Evolutionary conservation across 2,797 vertebrate species (phyloP).

Genomic region (Fundulus diaphanus): DNA sequence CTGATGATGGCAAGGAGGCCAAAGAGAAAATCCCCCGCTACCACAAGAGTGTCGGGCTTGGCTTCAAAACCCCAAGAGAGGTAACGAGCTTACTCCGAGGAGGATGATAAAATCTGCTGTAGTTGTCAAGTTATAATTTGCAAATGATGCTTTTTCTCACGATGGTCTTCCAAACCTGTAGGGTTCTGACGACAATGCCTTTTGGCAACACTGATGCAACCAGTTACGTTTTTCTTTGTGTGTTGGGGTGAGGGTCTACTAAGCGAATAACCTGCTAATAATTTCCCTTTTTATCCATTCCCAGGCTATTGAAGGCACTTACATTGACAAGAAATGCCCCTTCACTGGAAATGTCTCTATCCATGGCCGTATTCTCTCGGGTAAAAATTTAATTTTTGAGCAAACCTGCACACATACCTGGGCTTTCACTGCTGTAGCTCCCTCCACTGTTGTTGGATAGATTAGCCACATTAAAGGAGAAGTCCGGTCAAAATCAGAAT

Average conservation of each 20-base stretch:
- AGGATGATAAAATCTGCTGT: fast-evolving
- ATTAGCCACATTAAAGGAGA: no score
- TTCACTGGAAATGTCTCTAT: slow-evolving; percentile 96
- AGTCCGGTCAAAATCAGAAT: no score
- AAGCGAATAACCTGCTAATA: neutral
- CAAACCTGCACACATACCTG: neutral
- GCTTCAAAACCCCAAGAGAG: slow-evolving; percentile 98
- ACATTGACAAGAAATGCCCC: slow-evolving; percentile 97
- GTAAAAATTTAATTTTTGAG: slow-evolving; percentile 72
- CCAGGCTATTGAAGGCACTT: slow-evolving; percentile 93
- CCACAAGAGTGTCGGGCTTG: slow-evolving; percentile 91
- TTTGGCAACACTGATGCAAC: slow-evolving; percentile 80
- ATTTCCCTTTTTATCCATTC: neutral
- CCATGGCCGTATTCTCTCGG: slow-evolving; percentile 92
- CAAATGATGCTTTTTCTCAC: slow-evolving; percentile 84
- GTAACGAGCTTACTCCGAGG: slow-evolving; percentile 45
- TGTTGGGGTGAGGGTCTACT: fast-evolving
- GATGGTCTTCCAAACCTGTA: slow-evolving; percentile 83
- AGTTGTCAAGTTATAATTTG: slow-evolving; percentile 17
- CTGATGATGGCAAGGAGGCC: slow-evolving; percentile 83
- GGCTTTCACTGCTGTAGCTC: neutral
- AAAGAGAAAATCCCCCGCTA: slow-evolving; percentile 94
- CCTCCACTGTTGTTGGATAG: neutral
- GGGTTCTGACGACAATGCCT: slow-evolving; percentile 80
- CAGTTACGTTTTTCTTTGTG: neutral